These are phyloP conservation scores for Mionectes olivaceus DNA, from an alignment of 2,797 vertebrate species.

Conservation along the genomic window DNA sequence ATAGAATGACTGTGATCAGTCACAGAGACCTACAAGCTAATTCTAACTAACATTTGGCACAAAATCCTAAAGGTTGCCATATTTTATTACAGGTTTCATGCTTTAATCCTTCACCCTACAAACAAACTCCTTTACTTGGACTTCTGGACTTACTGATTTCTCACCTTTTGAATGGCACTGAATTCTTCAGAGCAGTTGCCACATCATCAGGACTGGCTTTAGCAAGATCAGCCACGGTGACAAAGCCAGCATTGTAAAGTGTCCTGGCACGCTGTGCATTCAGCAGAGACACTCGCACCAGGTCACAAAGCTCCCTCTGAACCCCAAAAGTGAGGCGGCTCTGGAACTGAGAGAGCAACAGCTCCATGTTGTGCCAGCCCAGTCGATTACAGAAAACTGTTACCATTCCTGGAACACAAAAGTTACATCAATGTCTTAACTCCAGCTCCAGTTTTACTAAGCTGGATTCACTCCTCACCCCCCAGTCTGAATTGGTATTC, in stretches of 20 bases:
- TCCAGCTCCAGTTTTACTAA: background rate
- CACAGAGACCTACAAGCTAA: background rate
- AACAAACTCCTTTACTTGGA: background rate
- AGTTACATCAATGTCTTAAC: background rate
- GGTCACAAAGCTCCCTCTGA: constrained; percentile 93
- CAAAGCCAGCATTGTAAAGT: constrained; percentile 87
- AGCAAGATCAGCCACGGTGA: constrained; percentile 91
- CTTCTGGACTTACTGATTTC: background rate
- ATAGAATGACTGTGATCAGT: background rate
- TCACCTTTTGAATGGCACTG: constrained; percentile 95
- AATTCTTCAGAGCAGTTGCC: constrained; percentile 88
- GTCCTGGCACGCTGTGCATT: constrained; percentile 90
- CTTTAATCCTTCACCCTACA: background rate
- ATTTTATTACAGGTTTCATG: background rate
- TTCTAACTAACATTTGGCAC: background rate
- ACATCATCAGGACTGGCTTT: constrained; percentile 83
- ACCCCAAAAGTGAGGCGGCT: constrained; percentile 95
- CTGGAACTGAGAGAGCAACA: constrained; percentile 95
- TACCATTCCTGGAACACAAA: constrained; percentile 89
- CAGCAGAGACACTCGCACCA: constrained; percentile 91
- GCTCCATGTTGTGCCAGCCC: constrained; percentile 96
- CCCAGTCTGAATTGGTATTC: background rate
- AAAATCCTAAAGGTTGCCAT: background rate
- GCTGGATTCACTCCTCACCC: background rate
- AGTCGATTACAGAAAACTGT: constrained; percentile 94